Conservation (phyloP, 2,888 invertebrate species). For the Phortica okadai region DNA sequence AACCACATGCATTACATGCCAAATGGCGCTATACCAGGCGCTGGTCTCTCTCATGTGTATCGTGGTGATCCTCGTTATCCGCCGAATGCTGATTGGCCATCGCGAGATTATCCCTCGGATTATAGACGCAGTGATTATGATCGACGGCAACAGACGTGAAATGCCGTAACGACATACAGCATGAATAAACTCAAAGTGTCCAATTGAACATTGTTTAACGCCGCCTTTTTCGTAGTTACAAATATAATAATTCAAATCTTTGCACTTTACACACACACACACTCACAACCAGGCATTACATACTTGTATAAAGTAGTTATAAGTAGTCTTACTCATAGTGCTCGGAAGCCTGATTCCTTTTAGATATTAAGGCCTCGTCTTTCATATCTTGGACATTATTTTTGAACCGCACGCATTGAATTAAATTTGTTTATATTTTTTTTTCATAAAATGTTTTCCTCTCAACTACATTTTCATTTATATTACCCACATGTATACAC, state of each 20-base stretch:
- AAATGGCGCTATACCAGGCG: constrained; percentile 72
- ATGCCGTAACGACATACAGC: neutral
- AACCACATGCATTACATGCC: constrained; percentile 74
- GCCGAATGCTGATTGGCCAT: constrained; percentile 66
- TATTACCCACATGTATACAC: neutral
- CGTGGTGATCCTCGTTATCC: constrained; percentile 78
- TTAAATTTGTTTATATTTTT: too few species aligned
- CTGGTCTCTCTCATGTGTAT: constrained; percentile 65
- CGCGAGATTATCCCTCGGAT: constrained; percentile 78
- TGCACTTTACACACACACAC: neutral
- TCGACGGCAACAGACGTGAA: constrained; percentile 69
- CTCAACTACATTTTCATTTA: neutral
- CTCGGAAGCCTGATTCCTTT: neutral
- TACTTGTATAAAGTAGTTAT: neutral
- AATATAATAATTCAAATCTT: neutral
- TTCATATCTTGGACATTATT: neutral
- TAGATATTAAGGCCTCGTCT: neutral
- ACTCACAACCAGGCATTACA: neutral
- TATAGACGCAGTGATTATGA: constrained; percentile 77
- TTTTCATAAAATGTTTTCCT: neutral
- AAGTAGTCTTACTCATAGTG: neutral
- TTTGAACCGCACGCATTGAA: too few species aligned
- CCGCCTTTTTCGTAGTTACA: constrained; percentile 5
- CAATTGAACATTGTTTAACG: neutral
- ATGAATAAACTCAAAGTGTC: neutral